Evolutionary conservation across 2,797 vertebrate species (phyloP).

Genomic region (Xyrichtys novacula): DNA sequence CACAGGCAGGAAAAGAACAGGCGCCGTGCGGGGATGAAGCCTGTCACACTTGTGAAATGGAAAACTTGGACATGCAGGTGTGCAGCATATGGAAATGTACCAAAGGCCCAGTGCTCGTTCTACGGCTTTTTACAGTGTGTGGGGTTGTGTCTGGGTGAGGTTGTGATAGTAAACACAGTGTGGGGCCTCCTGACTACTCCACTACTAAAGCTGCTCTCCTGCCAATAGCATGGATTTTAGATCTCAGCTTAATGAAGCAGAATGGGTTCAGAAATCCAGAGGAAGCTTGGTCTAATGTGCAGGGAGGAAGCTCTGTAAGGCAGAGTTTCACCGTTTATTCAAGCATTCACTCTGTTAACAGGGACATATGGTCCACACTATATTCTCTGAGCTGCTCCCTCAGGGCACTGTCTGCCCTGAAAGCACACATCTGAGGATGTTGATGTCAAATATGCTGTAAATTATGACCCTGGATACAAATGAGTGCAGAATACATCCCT

Average conservation of each 20-base stretch:
- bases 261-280: not conserved
- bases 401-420: conserved; percentile 58
- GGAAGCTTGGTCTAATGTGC: not conserved
- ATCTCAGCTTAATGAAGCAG: not conserved
- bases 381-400: conserved; percentile 72
- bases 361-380: conserved; percentile 68
- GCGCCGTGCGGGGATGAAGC: conserved; percentile 41
- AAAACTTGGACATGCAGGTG: conserved; percentile 77
- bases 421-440: conserved; percentile 77
- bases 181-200: conserved; percentile 37
- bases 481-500: conserved; percentile 35
- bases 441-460: conserved; percentile 68
- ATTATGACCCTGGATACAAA: conserved; percentile 35
- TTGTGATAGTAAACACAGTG: conserved; percentile 78
- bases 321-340: not conserved
- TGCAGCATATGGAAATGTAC: conserved; percentile 78
- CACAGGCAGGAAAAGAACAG: conserved; percentile 51
- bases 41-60: conserved; percentile 71
- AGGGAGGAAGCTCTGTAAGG: not conserved
- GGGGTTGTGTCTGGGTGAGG: conserved; percentile 73
- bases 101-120: conserved; percentile 52
- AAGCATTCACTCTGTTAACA: conserved; percentile 44
- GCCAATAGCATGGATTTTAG: conserved; percentile 2
- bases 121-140: conserved; percentile 56
- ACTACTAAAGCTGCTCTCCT: conserved; percentile 32